Percentiles rank a stretch among this genome's conserved stretches.
These are phyloP conservation scores for Hassar affinis DNA, from an alignment of 2,113 vertebrate genomes.

Conservation along the genomic window DNA sequence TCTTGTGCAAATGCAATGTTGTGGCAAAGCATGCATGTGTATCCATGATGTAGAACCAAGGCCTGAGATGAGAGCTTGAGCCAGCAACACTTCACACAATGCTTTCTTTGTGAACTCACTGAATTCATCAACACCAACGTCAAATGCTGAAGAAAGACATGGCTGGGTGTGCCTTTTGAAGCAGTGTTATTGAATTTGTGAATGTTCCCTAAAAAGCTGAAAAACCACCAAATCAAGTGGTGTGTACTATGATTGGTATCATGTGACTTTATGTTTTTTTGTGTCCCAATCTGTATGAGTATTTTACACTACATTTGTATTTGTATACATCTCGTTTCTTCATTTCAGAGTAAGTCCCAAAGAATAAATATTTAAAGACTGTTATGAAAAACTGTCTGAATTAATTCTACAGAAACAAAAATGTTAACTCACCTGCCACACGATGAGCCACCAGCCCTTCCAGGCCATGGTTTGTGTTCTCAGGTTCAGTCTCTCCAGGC, in stretches of 20 bases:
- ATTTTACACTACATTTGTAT: not conserved
- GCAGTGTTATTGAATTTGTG: constrained; percentile 22
- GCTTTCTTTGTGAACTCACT: constrained; percentile 55
- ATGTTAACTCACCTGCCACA: constrained; percentile 84
- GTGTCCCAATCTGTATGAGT: not conserved
- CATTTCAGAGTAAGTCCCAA: not conserved
- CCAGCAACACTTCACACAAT: constrained; percentile 51
- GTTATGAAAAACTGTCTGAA: not conserved
- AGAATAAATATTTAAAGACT: not conserved
- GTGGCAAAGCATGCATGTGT: constrained; percentile 16
- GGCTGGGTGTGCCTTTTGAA: constrained; percentile 32
- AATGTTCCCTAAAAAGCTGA: constrained; percentile 1
- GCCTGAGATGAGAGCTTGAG: constrained; percentile 34
- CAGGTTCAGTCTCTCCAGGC: constrained; percentile 73
- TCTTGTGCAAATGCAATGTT: constrained; percentile 37
- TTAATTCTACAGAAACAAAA: not conserved
- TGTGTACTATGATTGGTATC: not conserved
- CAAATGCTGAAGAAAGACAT: constrained; percentile 39
- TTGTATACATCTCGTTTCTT: not conserved
- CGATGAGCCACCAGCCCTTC: constrained; percentile 94
- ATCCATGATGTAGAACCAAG: constrained; percentile 18
- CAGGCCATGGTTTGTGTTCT: constrained; percentile 81
- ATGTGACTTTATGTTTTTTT: not conserved
- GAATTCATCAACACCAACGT: constrained; percentile 44
- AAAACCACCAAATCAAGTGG: not conserved